Conservation (phyloP, 2,797 vertebrate species). For the Triplophysa yarkandensis region DNA sequence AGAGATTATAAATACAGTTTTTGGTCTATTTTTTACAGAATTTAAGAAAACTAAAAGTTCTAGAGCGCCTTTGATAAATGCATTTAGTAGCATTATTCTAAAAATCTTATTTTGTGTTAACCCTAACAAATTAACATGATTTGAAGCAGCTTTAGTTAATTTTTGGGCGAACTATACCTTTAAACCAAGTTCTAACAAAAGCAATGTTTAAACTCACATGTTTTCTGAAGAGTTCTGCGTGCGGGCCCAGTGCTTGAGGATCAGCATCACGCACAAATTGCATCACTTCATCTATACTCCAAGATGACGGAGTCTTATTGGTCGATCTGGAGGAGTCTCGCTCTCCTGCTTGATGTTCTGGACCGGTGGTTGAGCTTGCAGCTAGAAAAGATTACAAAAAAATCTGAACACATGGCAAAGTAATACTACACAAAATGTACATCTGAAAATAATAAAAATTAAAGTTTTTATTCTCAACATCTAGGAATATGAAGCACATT, state of each 20-base stretch:
- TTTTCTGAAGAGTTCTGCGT: constrained; percentile 92
- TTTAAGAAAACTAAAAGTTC: too few relatives aligned
- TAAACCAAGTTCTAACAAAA: too few relatives aligned
- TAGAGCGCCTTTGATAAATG: too few relatives aligned
- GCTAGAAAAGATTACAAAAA: constrained; percentile 65
- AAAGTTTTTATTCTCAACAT: not conserved
- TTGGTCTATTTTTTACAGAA: too few relatives aligned
- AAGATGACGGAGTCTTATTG: constrained; percentile 79
- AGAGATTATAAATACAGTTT: too few relatives aligned
- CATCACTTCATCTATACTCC: constrained; percentile 95
- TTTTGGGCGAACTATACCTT: too few relatives aligned
- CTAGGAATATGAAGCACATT: not conserved
- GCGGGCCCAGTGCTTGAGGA: constrained; percentile 86
- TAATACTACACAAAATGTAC: not conserved
- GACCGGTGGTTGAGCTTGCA: constrained; percentile 89
- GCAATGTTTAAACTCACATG: constrained; percentile 76
- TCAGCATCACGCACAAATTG: constrained; percentile 90
- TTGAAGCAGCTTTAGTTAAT: too few relatives aligned
- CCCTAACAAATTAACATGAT: too few relatives aligned
- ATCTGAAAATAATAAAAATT: not conserved
- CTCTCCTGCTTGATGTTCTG: constrained; percentile 82
- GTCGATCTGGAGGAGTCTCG: constrained; percentile 71
- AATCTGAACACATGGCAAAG: not conserved
- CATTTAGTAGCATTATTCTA: too few relatives aligned
- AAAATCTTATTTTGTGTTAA: too few relatives aligned